A percentile compares a stretch with the other conserved stretches of the same genome.
These are phyloP conservation scores for Diuraphis noxia DNA, from an alignment of 1,140 invertebrate genomes.

Conservation along the genomic window DNA sequence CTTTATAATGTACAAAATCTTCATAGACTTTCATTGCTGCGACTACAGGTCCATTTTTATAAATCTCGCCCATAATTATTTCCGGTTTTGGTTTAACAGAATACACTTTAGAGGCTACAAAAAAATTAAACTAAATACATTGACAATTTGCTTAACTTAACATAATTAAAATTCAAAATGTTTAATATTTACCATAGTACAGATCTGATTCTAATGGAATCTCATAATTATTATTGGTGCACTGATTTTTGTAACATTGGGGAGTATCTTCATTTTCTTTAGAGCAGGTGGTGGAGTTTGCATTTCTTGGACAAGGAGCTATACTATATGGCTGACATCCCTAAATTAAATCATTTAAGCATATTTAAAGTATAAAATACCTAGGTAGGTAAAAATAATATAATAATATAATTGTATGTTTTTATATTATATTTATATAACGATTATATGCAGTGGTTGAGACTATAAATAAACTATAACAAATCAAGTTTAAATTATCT, in stretches of 20 bases:
- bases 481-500: too few relatives aligned
- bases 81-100: slow-evolving; percentile 23
- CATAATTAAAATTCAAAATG: background rate
- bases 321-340: slow-evolving; percentile 66
- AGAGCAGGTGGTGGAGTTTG: too few relatives aligned
- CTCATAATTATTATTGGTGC: background rate
- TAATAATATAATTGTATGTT: too few relatives aligned
- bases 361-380: background rate
- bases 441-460: too few relatives aligned
- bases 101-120: slow-evolving; percentile 28
- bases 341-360: slow-evolving; percentile 50
- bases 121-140: slow-evolving; percentile 60
- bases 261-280: background rate
- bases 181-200: slow-evolving; percentile 33
- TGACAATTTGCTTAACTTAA: background rate
- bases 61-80: slow-evolving; percentile 52
- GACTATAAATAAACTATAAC: too few relatives aligned
- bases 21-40: slow-evolving; percentile 64
- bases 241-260: background rate
- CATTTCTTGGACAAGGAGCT: slow-evolving; percentile 58
- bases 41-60: slow-evolving; percentile 63
- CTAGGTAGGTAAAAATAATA: background rate
- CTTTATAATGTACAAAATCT: slow-evolving; percentile 62
- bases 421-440: too few relatives aligned
- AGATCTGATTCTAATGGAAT: background rate